Conservation (phyloP, 2,797 vertebrate species). For the Pitangus sulphuratus region DNA sequence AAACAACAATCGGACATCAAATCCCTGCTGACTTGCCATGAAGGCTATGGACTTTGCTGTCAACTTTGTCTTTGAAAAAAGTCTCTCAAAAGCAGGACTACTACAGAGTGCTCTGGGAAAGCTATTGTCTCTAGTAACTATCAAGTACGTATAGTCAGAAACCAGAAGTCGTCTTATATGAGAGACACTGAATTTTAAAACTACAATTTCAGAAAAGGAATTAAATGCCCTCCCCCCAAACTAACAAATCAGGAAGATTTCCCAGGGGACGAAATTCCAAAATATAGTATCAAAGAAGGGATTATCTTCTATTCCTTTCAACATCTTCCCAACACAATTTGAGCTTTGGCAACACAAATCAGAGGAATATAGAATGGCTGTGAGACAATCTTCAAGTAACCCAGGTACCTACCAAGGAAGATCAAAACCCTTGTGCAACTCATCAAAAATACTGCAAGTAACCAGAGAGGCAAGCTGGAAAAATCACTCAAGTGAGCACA, state of each 20-base stretch:
- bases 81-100: not conserved
- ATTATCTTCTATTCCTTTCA: not conserved
- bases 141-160: not conserved
- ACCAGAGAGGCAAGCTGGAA: not conserved
- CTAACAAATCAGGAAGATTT: not conserved
- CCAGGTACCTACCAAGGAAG: not conserved
- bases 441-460: not conserved
- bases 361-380: not conserved
- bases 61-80: constrained; percentile 13
- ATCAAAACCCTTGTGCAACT: not conserved
- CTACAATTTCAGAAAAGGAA: not conserved
- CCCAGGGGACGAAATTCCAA: not conserved
- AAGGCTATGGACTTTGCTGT: not conserved
- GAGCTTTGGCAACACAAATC: not conserved
- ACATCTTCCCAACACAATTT: not conserved
- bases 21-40: not conserved
- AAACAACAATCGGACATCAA: not conserved
- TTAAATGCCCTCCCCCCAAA: not conserved
- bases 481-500: not conserved
- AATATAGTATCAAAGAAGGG: not conserved
- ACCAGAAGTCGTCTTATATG: not conserved
- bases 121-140: not conserved
- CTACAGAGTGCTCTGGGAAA: not conserved
- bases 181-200: not conserved
- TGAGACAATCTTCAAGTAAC: not conserved